Conservation (phyloP, 1,140 invertebrate species). For the Mylabris phalerata region DNA sequence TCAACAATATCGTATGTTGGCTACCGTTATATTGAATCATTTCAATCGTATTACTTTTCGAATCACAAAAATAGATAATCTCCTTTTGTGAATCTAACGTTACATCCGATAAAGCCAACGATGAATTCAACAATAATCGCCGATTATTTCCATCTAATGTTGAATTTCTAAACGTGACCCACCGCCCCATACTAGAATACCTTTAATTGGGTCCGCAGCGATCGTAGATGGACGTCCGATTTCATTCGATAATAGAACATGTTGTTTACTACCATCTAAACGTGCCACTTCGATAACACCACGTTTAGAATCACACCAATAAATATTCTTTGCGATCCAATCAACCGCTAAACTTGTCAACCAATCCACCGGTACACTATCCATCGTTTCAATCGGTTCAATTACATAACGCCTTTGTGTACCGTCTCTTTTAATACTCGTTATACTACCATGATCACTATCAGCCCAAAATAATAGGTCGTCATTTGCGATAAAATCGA, state of each 20-base stretch:
- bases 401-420: slow-evolving; percentile 52
- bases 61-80: slow-evolving; percentile 85
- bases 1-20: slow-evolving; percentile 51
- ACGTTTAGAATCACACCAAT: slow-evolving; percentile 84
- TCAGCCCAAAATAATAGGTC: slow-evolving; percentile 78
- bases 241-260: slow-evolving; percentile 67
- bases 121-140: slow-evolving; percentile 48
- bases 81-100: slow-evolving; percentile 47
- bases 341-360: slow-evolving; percentile 73
- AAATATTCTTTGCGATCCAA: slow-evolving; percentile 81
- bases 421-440: slow-evolving; percentile 70
- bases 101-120: slow-evolving; percentile 50
- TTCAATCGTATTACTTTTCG: slow-evolving; percentile 78
- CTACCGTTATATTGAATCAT: slow-evolving; percentile 66
- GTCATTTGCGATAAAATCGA: slow-evolving; percentile 67
- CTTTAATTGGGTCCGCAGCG: slow-evolving; percentile 56
- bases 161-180: slow-evolving; percentile 51
- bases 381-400: slow-evolving; percentile 47
- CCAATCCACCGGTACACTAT: slow-evolving; percentile 58
- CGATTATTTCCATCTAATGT: slow-evolving; percentile 54
- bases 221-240: slow-evolving; percentile 59
- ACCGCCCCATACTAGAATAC: slow-evolving; percentile 60
- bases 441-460: slow-evolving; percentile 64
- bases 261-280: slow-evolving; percentile 70
- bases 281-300: slow-evolving; percentile 80